Conservation (phyloP, 2,113 vertebrate species). For the Podocnemis expansa region DNA sequence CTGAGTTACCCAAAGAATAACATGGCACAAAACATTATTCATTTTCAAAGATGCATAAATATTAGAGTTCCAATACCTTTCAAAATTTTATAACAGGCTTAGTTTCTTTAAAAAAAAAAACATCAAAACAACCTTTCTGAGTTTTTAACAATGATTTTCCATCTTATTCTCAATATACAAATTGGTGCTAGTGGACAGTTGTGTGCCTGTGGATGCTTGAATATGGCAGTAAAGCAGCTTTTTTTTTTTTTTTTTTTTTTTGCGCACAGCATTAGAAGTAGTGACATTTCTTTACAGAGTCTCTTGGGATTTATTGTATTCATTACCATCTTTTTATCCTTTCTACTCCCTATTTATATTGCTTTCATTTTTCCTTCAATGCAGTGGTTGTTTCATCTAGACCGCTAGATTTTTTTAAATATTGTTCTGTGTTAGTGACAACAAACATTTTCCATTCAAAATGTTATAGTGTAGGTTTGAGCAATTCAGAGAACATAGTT, state of each 20-base stretch:
- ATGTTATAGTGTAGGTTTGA: not conserved
- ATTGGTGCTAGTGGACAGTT: not conserved
- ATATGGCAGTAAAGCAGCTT: not conserved
- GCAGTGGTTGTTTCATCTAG: not conserved
- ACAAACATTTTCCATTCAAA: not conserved
- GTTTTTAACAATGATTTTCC: not conserved
- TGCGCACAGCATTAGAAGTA: not conserved
- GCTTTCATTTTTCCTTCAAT: not conserved
- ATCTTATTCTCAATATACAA: not conserved
- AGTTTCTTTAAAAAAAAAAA: fast-evolving
- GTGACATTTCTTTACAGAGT: not conserved
- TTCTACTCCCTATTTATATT: fast-evolving
- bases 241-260: not conserved
- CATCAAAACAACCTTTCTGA: not conserved
- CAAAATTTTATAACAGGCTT: not conserved
- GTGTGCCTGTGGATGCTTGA: not conserved
- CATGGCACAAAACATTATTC: not conserved
- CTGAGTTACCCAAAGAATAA: not conserved
- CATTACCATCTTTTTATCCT: not conserved
- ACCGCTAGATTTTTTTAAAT: not conserved
- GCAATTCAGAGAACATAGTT: not conserved
- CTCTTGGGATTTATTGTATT: not conserved
- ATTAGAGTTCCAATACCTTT: not conserved
- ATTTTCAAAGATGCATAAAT: not conserved
- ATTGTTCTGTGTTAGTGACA: not conserved